Evolutionary conservation across 2,113 vertebrate species (phyloP).

Genomic region (Neogale vison): DNA sequence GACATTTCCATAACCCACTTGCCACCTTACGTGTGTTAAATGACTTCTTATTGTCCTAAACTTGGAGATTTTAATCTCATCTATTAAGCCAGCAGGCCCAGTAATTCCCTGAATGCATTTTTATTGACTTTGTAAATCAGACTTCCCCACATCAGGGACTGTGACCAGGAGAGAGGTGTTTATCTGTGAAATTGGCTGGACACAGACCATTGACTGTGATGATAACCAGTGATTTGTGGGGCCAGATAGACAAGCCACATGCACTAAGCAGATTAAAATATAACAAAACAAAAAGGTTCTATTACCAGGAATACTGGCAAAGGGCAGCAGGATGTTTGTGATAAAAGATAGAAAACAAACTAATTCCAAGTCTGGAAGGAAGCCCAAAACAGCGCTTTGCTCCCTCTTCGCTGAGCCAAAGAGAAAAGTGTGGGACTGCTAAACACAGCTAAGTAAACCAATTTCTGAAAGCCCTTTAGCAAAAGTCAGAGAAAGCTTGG

Average conservation of each 20-base stretch:
- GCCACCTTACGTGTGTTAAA: slow-evolving; percentile 76
- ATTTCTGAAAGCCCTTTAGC: neutral
- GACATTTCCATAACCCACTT: slow-evolving; percentile 77
- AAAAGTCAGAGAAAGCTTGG: neutral
- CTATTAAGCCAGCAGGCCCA: slow-evolving; percentile 81
- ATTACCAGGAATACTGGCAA: slow-evolving; percentile 51
- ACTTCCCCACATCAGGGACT: slow-evolving; percentile 82
- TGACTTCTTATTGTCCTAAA: slow-evolving; percentile 74
- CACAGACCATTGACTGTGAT: slow-evolving; percentile 87
- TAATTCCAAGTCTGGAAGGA: slow-evolving; percentile 48
- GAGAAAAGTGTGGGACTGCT: neutral
- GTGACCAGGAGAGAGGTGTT: slow-evolving; percentile 83
- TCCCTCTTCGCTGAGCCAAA: neutral
- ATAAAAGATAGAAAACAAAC: slow-evolving; percentile 43
- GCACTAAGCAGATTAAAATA: slow-evolving; percentile 81
- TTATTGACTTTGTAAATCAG: slow-evolving; percentile 90
- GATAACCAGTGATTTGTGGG: slow-evolving; percentile 86
- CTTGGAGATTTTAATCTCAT: slow-evolving; percentile 84
- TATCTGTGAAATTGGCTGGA: slow-evolving; percentile 91
- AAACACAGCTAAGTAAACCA: neutral
- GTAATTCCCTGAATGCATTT: slow-evolving; percentile 85
- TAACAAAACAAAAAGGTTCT: slow-evolving; percentile 71
- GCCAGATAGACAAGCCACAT: slow-evolving; percentile 80
- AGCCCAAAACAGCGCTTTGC: slow-evolving; percentile 5
- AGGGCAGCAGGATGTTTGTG: slow-evolving; percentile 34